Conservation (phyloP, 2,113 vertebrate species). For the Euleptes europaea region DNA sequence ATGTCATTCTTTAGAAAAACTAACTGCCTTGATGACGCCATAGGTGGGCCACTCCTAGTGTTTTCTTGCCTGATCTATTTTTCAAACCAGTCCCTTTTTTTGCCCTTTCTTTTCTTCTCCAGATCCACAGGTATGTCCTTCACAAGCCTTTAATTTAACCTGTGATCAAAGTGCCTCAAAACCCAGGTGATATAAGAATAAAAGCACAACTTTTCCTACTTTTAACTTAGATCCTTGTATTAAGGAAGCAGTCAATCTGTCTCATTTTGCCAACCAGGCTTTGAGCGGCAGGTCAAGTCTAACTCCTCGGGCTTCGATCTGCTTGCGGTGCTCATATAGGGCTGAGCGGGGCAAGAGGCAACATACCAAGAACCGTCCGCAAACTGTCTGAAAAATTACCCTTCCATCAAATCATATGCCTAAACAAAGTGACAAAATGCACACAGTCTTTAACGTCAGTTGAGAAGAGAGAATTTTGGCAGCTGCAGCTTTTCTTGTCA, state of each 20-base stretch:
- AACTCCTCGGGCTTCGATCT: not conserved
- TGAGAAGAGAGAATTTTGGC: too few species aligned
- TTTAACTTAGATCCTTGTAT: not conserved
- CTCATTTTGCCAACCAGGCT: not conserved
- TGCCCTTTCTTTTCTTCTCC: not conserved
- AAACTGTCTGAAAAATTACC: too few species aligned
- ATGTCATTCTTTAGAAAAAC: not conserved
- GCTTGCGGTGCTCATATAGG: not conserved
- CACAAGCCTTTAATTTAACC: too few species aligned
- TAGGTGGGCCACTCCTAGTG: not conserved
- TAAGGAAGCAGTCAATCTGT: not conserved
- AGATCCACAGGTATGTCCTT: not conserved
- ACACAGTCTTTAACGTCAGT: too few species aligned
- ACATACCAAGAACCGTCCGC: too few species aligned
- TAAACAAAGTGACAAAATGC: not conserved
- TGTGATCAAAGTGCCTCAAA: not conserved
- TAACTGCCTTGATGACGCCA: not conserved
- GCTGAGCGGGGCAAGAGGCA: too few species aligned
- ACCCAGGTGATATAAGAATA: not conserved
- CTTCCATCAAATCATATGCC: not conserved
- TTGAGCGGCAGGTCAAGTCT: not conserved
- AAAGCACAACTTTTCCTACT: not conserved
- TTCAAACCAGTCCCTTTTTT: not conserved
- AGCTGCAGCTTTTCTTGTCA: too few species aligned
- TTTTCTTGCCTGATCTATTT: not conserved